Percentiles rank a stretch among this genome's conserved stretches.
phyloP scores from a whole-genome alignment of 2,113 vertebrate species.

The Climacteris rufus region DNA sequence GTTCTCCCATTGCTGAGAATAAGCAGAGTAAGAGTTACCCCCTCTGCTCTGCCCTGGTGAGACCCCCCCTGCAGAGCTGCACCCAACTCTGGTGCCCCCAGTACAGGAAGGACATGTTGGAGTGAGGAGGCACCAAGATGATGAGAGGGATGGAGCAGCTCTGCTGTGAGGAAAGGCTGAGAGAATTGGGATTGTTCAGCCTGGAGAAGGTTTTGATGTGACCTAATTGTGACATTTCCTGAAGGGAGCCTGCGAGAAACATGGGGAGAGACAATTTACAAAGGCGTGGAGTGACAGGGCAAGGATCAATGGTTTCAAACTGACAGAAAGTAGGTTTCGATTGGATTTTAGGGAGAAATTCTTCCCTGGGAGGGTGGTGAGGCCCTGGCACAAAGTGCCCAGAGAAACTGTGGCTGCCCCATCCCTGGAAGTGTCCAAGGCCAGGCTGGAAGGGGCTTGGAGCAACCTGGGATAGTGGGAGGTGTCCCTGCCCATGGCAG shows the following conservation, averaged over 20 bases:
- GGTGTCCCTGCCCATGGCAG: not conserved
- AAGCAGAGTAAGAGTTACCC: not conserved
- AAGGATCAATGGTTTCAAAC: not conserved
- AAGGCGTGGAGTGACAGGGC: not conserved
- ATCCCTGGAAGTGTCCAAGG: not conserved
- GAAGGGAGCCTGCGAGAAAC: not conserved
- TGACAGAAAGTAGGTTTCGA: not conserved
- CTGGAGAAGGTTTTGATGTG: not conserved
- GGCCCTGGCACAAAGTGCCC: not conserved
- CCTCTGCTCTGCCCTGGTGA: not conserved
- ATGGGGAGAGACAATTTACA: not conserved
- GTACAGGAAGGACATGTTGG: not conserved
- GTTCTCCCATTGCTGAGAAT: not conserved
- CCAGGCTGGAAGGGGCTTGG: fast-evolving
- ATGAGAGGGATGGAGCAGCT: not conserved
- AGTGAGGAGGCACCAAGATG: fast-evolving
- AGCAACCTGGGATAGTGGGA: not conserved
- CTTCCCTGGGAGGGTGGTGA: not conserved
- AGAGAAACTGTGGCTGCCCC: not conserved
- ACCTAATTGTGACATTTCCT: not conserved
- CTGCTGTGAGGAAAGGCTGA: not conserved
- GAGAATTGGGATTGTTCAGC: not conserved
- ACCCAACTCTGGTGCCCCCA: not conserved
- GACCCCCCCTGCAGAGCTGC: not conserved
- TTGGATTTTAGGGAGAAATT: not conserved